phyloP scores from a whole-genome alignment of 2,113 vertebrate genomes.

The Macrotus californicus region DNA sequence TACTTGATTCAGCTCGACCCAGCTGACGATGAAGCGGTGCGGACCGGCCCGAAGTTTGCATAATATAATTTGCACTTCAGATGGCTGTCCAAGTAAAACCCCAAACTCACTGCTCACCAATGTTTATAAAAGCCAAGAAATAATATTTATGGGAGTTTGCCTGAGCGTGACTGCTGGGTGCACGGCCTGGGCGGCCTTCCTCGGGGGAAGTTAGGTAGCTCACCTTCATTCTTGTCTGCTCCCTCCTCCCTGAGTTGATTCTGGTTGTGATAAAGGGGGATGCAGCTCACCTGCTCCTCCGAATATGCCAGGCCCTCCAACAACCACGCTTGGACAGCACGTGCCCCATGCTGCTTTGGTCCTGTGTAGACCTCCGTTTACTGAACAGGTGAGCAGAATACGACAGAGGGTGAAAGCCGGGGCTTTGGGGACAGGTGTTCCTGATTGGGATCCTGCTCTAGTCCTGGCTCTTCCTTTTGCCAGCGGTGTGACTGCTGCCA shows the following conservation, averaged over 20 bases:
- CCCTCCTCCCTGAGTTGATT: not conserved
- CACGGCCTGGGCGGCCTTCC: accelerated
- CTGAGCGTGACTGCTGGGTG: not conserved
- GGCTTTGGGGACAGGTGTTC: too few species aligned
- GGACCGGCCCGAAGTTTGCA: not conserved
- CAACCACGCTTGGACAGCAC: not conserved
- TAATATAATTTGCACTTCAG: not conserved
- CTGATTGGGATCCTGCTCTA: too few species aligned
- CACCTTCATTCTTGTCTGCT: not conserved
- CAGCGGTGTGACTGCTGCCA: too few species aligned
- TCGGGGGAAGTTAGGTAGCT: not conserved
- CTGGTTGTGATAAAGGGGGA: too few species aligned
- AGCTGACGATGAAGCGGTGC: not conserved
- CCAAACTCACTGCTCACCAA: not conserved
- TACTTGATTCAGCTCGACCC: not conserved
- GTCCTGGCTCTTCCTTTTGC: not conserved
- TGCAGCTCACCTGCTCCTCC: not conserved
- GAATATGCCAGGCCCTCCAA: not conserved
- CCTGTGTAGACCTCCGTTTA: not conserved
- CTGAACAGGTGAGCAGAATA: not conserved
- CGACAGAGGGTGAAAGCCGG: too few species aligned
- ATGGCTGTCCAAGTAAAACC: not conserved
- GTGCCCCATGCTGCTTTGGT: accelerated
- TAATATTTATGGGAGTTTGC: not conserved
- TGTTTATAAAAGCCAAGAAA: not conserved